These are phyloP conservation scores for Mormyrops attenuatus DNA, from an alignment of 2,797 vertebrate genomes.

Conservation along the genomic window DNA sequence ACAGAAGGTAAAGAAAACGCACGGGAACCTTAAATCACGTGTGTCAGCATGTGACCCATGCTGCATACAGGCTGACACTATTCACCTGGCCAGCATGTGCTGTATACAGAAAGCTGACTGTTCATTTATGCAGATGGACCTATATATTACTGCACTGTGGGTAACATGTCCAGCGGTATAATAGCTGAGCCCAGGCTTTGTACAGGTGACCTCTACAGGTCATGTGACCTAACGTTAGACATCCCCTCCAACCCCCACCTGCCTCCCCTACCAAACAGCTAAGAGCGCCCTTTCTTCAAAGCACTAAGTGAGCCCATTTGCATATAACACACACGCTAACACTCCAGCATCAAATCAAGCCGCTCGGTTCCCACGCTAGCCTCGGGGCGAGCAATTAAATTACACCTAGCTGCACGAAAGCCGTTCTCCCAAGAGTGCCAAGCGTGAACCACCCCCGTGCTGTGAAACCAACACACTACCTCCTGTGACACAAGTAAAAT, in stretches of 20 bases:
- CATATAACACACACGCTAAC: not conserved
- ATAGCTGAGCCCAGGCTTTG: not conserved
- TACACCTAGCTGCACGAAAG: conserved; percentile 60
- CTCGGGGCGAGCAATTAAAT: conserved; percentile 57
- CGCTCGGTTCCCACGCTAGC: conserved; percentile 46
- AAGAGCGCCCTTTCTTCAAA: not conserved
- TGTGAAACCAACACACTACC: not conserved
- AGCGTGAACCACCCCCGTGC: not conserved
- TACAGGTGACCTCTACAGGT: not conserved
- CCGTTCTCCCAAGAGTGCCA: not conserved
- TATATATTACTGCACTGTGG: not conserved
- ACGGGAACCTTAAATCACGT: not conserved
- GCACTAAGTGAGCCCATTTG: not conserved
- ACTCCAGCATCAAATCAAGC: conserved; percentile 60
- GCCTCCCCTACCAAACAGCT: not conserved
- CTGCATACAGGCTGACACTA: not conserved
- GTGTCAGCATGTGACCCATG: not conserved
- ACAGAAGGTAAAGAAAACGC: not conserved
- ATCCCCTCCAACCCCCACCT: not conserved
- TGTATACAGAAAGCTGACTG: not conserved
- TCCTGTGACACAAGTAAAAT: not conserved
- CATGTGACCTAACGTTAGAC: not conserved
- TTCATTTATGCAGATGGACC: not conserved
- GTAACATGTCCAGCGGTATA: not conserved
- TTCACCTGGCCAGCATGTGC: not conserved